Conservation (phyloP, 2,888 invertebrate genomes). For the Congeria kusceri region DNA sequence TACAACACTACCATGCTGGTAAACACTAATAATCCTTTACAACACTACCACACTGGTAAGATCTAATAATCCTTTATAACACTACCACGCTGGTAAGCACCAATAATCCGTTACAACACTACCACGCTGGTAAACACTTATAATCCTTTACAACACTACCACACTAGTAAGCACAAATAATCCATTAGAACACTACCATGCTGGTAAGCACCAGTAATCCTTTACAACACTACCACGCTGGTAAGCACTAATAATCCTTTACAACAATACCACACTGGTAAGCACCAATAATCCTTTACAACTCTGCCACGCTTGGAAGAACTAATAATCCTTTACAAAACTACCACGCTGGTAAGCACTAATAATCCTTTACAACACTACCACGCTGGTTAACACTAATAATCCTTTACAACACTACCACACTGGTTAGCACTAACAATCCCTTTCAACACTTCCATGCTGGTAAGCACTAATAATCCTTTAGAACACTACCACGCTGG, state of each 20-base stretch:
- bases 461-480: neutral
- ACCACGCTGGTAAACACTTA: slow-evolving; percentile 61
- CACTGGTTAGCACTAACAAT: no score
- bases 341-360: neutral
- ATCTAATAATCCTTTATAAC: neutral
- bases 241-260: no score
- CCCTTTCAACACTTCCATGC: neutral
- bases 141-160: neutral
- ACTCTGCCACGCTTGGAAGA: no score
- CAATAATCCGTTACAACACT: no score
- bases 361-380: slow-evolving; percentile 16
- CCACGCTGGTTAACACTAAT: slow-evolving; percentile 61
- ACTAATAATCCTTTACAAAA: neutral
- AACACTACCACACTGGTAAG: neutral
- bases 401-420: neutral
- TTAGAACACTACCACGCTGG: neutral
- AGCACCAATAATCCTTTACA: neutral
- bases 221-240: neutral
- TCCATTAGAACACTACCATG: neutral
- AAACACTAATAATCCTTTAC: neutral
- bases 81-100: neutral
- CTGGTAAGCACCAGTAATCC: neutral
- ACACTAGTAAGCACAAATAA: no score
- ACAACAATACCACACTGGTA: slow-evolving; percentile 67
- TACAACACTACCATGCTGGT: no score